Conservation (phyloP, 1,140 invertebrate species). For the Chionoecetes opilio region DNA sequence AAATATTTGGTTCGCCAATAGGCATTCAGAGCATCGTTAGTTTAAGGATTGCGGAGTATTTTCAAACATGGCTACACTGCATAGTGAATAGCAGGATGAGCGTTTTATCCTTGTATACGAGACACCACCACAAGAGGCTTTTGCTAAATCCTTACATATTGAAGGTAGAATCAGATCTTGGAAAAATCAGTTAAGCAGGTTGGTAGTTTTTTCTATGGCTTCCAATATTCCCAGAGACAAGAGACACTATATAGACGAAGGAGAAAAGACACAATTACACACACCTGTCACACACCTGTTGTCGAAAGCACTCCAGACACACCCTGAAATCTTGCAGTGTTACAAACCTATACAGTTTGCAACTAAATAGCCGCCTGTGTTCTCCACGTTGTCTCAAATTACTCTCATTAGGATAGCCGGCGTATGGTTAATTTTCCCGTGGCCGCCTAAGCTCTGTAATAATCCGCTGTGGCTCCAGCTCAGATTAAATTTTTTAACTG, state of each 20-base stretch:
- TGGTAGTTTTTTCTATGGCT: too few species aligned
- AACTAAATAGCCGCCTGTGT: slow-evolving; percentile 6
- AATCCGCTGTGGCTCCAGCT: slow-evolving; percentile 20
- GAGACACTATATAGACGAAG: neutral
- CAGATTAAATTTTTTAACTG: neutral
- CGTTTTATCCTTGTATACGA: too few species aligned
- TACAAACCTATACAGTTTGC: neutral
- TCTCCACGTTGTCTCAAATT: slow-evolving; percentile 44
- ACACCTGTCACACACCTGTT: neutral
- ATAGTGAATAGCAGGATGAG: too few species aligned
- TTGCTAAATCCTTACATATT: too few species aligned
- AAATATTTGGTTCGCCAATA: too few species aligned
- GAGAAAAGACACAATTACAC: neutral
- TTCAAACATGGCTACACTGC: too few species aligned
- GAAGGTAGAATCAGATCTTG: too few species aligned
- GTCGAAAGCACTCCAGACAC: neutral
- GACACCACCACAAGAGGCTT: too few species aligned
- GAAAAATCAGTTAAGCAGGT: too few species aligned
- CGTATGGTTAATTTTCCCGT: slow-evolving; percentile 21
- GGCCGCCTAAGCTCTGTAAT: neutral
- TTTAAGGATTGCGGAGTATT: too few species aligned
- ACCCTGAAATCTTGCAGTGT: neutral
- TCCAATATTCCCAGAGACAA: too few species aligned
- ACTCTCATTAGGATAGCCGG: slow-evolving; percentile 40
- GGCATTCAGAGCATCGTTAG: too few species aligned